phyloP scores from a whole-genome alignment of 2,888 invertebrate species.

The Trissolcus japonicus region DNA sequence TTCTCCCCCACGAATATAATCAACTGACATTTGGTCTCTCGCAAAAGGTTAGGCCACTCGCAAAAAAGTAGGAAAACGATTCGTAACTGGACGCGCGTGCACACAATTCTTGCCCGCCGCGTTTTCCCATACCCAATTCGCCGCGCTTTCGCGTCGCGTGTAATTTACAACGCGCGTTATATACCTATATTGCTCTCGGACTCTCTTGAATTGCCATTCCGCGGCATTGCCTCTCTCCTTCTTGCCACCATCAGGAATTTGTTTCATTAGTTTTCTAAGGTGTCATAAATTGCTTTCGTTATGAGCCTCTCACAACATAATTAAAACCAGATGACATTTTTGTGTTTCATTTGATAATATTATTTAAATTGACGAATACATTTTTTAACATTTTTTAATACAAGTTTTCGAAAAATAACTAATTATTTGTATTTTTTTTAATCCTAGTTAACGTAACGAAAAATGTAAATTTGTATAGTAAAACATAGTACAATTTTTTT shows the following conservation, averaged over 20 bases:
- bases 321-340: too few relatives aligned
- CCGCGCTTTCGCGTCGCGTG: constrained; percentile 13
- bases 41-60: constrained; percentile 28
- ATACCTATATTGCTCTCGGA: constrained; percentile 10
- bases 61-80: constrained; percentile 40
- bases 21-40: constrained; percentile 24
- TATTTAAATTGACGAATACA: too few relatives aligned
- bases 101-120: constrained; percentile 22
- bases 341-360: too few relatives aligned
- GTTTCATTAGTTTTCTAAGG: not conserved
- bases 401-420: too few relatives aligned
- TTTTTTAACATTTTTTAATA: too few relatives aligned
- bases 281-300: too few relatives aligned
- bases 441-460: too few relatives aligned
- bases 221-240: constrained; percentile 20
- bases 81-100: constrained; percentile 38
- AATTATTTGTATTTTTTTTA: too few relatives aligned
- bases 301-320: too few relatives aligned
- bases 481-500: too few relatives aligned
- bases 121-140: constrained; percentile 30
- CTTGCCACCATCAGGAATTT: not conserved
- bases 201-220: constrained; percentile 24
- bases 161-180: constrained; percentile 18
- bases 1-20: constrained; percentile 20
- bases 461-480: too few relatives aligned